phyloP scores from a whole-genome alignment of 1,140 invertebrate genomes.

The Papilio machaon region DNA sequence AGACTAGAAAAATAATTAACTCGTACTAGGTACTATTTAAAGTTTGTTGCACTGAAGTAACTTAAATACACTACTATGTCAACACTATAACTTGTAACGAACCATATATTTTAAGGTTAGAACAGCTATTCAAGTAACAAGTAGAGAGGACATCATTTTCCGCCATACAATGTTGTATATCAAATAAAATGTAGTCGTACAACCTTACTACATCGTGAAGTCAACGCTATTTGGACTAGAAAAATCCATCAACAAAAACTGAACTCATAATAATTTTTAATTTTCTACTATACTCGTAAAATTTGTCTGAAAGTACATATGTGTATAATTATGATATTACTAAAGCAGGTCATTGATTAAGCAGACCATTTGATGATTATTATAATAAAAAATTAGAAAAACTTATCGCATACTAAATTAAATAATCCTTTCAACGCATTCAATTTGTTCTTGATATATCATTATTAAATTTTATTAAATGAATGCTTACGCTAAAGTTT shows the following conservation, averaged over 20 bases:
- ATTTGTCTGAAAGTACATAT: no score
- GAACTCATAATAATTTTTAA: no score
- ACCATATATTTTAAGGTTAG: not conserved
- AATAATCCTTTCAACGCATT: not conserved
- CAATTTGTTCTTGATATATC: not conserved
- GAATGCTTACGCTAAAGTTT: slow-evolving; percentile 2
- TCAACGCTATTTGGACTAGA: not conserved
- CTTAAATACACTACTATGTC: not conserved
- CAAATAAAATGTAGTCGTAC: not conserved
- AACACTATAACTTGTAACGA: not conserved
- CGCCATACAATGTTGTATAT: not conserved
- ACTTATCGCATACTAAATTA: no score
- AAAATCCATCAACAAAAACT: not conserved
- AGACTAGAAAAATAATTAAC: not conserved
- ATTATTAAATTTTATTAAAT: slow-evolving; percentile 2
- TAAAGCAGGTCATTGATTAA: no score
- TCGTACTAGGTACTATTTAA: no score
- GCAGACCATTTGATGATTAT: no score
- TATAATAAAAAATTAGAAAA: no score
- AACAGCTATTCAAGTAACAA: not conserved
- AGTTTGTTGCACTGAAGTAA: not conserved
- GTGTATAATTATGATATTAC: no score
- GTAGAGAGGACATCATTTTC: not conserved
- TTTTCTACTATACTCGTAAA: no score
- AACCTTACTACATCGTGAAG: not conserved